A percentile compares a stretch with the other conserved stretches of the same genome.
Conservation (phyloP, 2,797 vertebrate species). For the Syndactyla subalaris region DNA sequence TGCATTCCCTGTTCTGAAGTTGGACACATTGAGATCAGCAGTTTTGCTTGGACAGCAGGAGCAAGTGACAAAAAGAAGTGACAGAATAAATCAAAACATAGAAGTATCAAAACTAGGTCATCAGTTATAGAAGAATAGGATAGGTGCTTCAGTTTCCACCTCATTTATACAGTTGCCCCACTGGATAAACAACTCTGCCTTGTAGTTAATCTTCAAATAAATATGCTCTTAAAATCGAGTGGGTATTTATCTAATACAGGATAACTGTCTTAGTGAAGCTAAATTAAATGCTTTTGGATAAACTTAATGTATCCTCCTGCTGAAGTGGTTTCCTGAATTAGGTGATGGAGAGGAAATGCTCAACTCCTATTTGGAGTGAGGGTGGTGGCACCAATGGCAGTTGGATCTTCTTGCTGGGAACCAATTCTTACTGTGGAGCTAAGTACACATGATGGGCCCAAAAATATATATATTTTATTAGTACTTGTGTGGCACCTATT, state of each 20-base stretch:
- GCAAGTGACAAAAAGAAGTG: background rate
- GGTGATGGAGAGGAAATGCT: background rate
- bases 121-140: background rate
- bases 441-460: background rate
- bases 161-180: constrained; percentile 17
- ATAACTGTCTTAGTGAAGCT: constrained; percentile 42
- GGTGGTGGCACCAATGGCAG: background rate
- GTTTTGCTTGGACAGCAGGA: background rate
- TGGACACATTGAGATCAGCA: background rate
- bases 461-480: background rate
- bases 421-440: background rate
- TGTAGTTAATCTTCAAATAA: constrained; percentile 61
- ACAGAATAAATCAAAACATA: background rate
- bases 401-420: background rate
- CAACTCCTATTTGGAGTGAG: background rate
- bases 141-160: constrained; percentile 16
- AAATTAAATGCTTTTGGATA: constrained; percentile 46
- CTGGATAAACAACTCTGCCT: constrained; percentile 28
- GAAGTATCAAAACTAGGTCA: background rate
- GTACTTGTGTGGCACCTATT: background rate
- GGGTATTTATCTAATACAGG: constrained; percentile 22
- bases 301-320: constrained; percentile 32
- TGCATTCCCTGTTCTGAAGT: background rate
- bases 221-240: constrained; percentile 39
- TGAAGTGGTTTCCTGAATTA: background rate